phyloP scores from a whole-genome alignment of 2,797 vertebrate species.

The Neosilurus hyrtlii region DNA sequence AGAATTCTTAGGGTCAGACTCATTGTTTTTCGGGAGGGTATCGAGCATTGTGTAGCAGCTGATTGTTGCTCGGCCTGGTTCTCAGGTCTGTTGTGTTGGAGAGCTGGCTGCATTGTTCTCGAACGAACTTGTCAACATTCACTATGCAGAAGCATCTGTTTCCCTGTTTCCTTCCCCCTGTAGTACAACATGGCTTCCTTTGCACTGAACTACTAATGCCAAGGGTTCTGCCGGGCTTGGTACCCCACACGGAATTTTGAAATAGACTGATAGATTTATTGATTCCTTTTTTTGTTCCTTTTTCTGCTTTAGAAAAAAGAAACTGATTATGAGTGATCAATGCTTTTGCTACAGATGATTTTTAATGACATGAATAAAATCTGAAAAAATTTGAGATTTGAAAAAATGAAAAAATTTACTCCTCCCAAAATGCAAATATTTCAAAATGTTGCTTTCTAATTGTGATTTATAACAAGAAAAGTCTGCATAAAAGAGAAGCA shows the following conservation, averaged over 20 bases:
- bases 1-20: conserved; percentile 82
- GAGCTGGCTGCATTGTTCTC: conserved; percentile 68
- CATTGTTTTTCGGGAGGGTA: conserved; percentile 79
- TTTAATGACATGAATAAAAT: neutral
- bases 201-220: conserved; percentile 53
- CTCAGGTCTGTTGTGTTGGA: conserved; percentile 59
- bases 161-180: conserved; percentile 84
- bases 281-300: conserved; percentile 40
- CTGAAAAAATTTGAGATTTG: too few relatives aligned
- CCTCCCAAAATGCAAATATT: neutral
- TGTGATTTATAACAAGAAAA: conserved; percentile 3
- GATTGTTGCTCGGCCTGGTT: conserved; percentile 74
- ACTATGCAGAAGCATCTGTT: conserved; percentile 80
- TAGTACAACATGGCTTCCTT: conserved; percentile 72
- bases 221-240: neutral
- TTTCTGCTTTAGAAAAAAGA: neutral
- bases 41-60: conserved; percentile 75
- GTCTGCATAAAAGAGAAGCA: neutral
- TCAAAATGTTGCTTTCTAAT: neutral
- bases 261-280: conserved; percentile 54
- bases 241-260: conserved; percentile 34
- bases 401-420: too few relatives aligned
- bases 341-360: neutral
- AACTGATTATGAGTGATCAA: neutral
- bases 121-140: conserved; percentile 68